Evolutionary conservation across 2,797 vertebrate species (phyloP).

Genomic region (Micromesistius poutassou): DNA sequence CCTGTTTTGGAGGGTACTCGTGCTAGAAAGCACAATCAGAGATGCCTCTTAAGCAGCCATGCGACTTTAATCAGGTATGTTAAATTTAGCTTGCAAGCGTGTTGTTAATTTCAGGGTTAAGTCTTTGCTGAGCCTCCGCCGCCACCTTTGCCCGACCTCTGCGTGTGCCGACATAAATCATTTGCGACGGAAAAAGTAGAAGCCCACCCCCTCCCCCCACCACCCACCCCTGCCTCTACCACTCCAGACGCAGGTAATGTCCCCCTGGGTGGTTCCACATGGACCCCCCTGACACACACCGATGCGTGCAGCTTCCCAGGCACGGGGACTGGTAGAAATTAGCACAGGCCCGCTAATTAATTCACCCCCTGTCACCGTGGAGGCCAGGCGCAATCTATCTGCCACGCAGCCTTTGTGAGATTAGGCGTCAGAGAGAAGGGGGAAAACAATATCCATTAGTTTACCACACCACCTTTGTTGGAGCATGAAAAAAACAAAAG

Average conservation of each 20-base stretch:
- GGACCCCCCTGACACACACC: slow-evolving; percentile 24
- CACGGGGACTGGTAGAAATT: slow-evolving; percentile 67
- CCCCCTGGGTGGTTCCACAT: slow-evolving; percentile 55
- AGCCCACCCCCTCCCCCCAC: slow-evolving; percentile 18
- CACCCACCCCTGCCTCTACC: background rate
- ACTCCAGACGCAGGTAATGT: slow-evolving; percentile 62
- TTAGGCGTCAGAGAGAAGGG: slow-evolving; percentile 65
- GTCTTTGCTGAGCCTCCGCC: slow-evolving; percentile 51
- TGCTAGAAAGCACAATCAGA: slow-evolving; percentile 53
- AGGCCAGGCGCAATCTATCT: slow-evolving; percentile 63
- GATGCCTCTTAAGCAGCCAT: slow-evolving; percentile 55
- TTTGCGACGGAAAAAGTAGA: slow-evolving; percentile 54
- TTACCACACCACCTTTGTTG: slow-evolving; percentile 62
- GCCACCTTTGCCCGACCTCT: slow-evolving; percentile 65
- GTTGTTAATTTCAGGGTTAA: slow-evolving; percentile 71
- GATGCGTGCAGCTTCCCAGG: slow-evolving; percentile 52
- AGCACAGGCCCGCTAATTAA: slow-evolving; percentile 71
- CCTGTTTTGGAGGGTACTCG: slow-evolving; percentile 49
- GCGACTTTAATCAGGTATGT: slow-evolving; percentile 68
- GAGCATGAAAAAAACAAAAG: slow-evolving; percentile 31
- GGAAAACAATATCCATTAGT: slow-evolving; percentile 75
- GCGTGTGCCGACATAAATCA: slow-evolving; percentile 70
- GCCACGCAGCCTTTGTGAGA: slow-evolving; percentile 63
- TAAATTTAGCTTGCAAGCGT: slow-evolving; percentile 56
- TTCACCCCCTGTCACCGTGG: slow-evolving; percentile 66